A percentile compares a stretch with the other conserved stretches of the same genome.
Conservation (phyloP, 2,888 invertebrate species). For the Teleiodes luculella region DNA sequence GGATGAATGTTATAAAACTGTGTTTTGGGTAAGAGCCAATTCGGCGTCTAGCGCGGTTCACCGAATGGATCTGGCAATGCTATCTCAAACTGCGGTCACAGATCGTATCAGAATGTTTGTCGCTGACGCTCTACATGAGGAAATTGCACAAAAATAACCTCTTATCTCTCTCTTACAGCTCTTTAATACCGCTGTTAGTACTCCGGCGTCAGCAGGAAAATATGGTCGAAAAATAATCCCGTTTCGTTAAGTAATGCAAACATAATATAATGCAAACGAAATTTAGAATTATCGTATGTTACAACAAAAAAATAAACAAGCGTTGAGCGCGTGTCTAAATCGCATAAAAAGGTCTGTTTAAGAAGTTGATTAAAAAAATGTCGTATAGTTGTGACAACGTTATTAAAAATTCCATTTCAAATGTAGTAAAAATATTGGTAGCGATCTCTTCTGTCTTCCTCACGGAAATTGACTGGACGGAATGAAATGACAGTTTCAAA, state of each 20-base stretch:
- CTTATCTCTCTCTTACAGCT: not conserved
- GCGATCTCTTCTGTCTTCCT: no score
- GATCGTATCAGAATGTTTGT: not conserved
- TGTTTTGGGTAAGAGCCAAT: slow-evolving; percentile 6
- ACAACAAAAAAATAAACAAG: no score
- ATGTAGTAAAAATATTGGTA: no score
- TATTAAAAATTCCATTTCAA: no score
- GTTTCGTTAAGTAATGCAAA: no score
- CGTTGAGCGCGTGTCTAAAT: no score
- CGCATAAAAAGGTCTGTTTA: no score
- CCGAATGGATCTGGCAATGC: slow-evolving; percentile 1
- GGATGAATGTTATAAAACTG: slow-evolving; percentile 4
- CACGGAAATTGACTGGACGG: no score
- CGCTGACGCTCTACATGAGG: not conserved
- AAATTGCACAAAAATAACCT: not conserved
- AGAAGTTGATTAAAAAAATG: not conserved
- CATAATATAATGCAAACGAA: no score
- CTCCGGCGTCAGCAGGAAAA: not conserved
- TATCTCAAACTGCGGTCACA: not conserved
- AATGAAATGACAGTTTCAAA: no score
- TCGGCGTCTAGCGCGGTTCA: slow-evolving; percentile 1
- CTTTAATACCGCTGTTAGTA: not conserved
- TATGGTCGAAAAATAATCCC: not conserved
- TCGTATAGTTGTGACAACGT: no score
- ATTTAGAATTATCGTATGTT: no score